Conservation (phyloP, 2,888 invertebrate species). For the Amitus sp. region DNA sequence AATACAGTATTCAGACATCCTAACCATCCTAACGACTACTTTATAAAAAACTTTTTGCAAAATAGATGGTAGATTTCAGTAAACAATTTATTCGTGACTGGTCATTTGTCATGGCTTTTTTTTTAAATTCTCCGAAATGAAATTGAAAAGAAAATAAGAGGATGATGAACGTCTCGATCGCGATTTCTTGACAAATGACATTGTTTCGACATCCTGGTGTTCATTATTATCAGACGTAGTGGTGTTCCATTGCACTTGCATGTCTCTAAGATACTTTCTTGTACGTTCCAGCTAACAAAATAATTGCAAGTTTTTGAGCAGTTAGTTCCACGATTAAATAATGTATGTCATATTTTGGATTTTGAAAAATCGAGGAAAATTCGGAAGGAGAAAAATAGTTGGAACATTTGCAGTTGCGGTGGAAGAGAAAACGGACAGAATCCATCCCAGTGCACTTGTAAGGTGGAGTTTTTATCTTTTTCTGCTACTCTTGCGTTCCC, state of each 20-base stretch:
- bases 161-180: constrained; percentile 5
- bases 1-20: constrained; percentile 39
- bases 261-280: constrained; percentile 35
- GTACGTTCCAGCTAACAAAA: constrained; percentile 38
- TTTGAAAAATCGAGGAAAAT: too few relatives aligned
- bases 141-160: too few relatives aligned
- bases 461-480: too few relatives aligned
- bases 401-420: constrained; percentile 3
- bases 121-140: too few relatives aligned
- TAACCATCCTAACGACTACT: constrained; percentile 5
- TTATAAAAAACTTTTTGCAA: not conserved
- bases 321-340: constrained; percentile 5
- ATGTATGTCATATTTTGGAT: too few relatives aligned
- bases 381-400: constrained; percentile 15
- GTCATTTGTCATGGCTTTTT: constrained; percentile 4
- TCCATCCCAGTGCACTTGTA: too few relatives aligned
- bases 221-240: constrained; percentile 37
- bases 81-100: constrained; percentile 2
- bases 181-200: constrained; percentile 31
- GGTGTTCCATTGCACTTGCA: constrained; percentile 41
- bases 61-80: constrained; percentile 1
- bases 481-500: too few relatives aligned
- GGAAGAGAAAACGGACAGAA: too few relatives aligned
- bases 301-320: constrained; percentile 29
- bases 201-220: constrained; percentile 40